phyloP scores from a whole-genome alignment of 2,888 invertebrate species.

The Ectemnius continuus region DNA sequence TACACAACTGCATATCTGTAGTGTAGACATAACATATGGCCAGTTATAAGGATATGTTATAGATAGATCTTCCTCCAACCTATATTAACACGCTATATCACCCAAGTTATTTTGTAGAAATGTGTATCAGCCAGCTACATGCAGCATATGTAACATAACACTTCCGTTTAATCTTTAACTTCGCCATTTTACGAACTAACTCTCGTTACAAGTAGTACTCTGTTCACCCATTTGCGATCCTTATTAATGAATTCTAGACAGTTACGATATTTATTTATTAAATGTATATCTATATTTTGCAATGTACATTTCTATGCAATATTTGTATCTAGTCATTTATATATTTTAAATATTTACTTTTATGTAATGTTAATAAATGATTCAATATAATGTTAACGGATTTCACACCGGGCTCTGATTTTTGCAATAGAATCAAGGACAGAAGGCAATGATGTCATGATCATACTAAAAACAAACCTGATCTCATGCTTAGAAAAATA shows the following conservation, averaged over 20 bases:
- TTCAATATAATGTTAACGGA: conserved; percentile 46
- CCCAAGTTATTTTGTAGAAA: conserved; percentile 41
- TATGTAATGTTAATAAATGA: conserved; percentile 78
- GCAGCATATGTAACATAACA: conserved; percentile 42
- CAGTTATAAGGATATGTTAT: conserved; percentile 50
- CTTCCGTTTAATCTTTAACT: conserved; percentile 47
- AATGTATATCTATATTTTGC: conserved; percentile 75
- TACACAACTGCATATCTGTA: conserved; percentile 47
- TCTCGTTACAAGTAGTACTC: conserved; percentile 50
- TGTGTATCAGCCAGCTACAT: conserved; percentile 34
- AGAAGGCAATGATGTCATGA: too few species aligned
- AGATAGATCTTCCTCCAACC: conserved; percentile 50
- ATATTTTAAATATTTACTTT: conserved; percentile 77
- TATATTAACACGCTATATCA: conserved; percentile 53
- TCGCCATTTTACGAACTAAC: conserved; percentile 61
- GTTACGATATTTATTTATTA: conserved; percentile 75
- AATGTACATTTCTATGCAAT: conserved; percentile 77
- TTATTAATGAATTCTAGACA: conserved; percentile 55
- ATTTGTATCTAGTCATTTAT: conserved; percentile 78
- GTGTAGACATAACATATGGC: conserved; percentile 51
- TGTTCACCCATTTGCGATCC: conserved; percentile 45
- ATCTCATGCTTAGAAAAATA: conserved; percentile 18
- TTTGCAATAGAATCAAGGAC: conserved; percentile 5
- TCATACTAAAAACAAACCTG: not conserved
- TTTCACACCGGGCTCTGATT: conserved; percentile 26